phyloP scores from a whole-genome alignment of 2,113 vertebrate genomes.

The Polyodon spathula region DNA sequence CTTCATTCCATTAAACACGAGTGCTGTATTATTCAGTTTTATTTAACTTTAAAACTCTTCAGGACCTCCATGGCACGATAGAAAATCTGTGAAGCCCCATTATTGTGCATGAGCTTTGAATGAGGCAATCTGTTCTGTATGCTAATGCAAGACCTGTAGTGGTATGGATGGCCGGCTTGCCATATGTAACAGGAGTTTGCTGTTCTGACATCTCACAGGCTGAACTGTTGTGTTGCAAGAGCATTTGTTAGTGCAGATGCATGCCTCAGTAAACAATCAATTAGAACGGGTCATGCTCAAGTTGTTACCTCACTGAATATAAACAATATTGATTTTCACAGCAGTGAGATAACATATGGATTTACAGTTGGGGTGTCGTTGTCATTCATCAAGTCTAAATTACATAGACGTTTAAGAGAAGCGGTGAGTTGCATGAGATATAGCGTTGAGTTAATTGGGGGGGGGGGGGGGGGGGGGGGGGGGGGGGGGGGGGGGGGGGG shows the following conservation, averaged over 20 bases:
- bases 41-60: slow-evolving; percentile 46
- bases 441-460: too few species aligned
- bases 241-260: slow-evolving; percentile 5
- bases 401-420: not conserved
- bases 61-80: slow-evolving; percentile 6
- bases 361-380: slow-evolving; percentile 17
- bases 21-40: slow-evolving; percentile 47
- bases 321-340: slow-evolving; percentile 39
- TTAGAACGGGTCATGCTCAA: slow-evolving; percentile 39
- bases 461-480: too few species aligned
- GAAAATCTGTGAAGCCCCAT: slow-evolving; percentile 45
- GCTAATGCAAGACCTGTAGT: slow-evolving; percentile 1
- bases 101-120: slow-evolving; percentile 29
- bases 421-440: not conserved
- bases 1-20: too few species aligned
- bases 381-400: not conserved
- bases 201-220: slow-evolving; percentile 6
- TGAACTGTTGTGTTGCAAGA: not conserved
- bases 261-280: slow-evolving; percentile 39
- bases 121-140: slow-evolving; percentile 28
- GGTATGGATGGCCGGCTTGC: slow-evolving; percentile 12
- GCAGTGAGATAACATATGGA: slow-evolving; percentile 33
- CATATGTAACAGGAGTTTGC: slow-evolving; percentile 21
- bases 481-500: too few species aligned
- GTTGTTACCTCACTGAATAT: slow-evolving; percentile 46